Conservation (phyloP, 2,888 invertebrate species). For the Lithophane socia region DNA sequence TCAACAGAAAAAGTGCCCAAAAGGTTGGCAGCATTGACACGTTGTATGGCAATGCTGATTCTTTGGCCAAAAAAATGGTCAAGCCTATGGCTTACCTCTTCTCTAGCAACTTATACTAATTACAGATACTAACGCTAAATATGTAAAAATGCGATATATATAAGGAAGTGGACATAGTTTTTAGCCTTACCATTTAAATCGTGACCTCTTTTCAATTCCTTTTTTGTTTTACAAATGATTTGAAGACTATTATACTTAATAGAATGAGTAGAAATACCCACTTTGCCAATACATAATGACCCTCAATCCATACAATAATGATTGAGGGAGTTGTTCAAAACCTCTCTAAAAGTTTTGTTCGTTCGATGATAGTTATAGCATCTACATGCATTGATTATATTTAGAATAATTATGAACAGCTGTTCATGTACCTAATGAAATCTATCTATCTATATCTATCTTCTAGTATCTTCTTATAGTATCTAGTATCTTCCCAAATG, state of each 20-base stretch:
- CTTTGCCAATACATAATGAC: neutral
- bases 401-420: constrained; percentile 2
- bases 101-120: neutral
- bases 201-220: neutral
- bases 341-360: neutral
- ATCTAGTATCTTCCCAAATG: neutral
- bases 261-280: neutral
- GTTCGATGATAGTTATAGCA: neutral
- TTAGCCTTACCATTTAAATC: too few species aligned
- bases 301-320: neutral
- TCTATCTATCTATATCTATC: too few species aligned
- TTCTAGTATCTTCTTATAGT: too few species aligned
- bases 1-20: too few species aligned
- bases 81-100: neutral
- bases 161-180: neutral
- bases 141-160: neutral
- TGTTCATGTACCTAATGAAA: neutral
- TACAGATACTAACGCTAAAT: neutral
- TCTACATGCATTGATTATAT: neutral
- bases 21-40: too few species aligned
- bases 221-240: neutral
- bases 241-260: neutral
- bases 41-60: too few species aligned
- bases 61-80: too few species aligned
- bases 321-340: neutral